phyloP scores from a whole-genome alignment of 2,888 invertebrate species.

The Drosophila yooni region DNA sequence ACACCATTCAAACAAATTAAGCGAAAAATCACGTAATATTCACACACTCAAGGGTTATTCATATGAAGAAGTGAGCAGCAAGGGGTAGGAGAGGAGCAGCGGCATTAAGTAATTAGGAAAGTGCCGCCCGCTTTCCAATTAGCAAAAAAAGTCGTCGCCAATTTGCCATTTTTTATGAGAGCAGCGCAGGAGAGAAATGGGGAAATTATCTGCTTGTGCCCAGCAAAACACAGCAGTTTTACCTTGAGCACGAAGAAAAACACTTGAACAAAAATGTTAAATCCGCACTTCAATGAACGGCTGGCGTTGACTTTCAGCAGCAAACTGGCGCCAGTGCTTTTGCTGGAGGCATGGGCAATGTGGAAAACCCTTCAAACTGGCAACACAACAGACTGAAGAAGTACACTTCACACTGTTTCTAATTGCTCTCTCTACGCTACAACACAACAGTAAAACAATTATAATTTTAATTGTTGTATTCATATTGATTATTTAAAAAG shows the following conservation, averaged over 20 bases:
- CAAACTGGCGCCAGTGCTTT: not conserved
- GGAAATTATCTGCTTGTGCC: slow-evolving; percentile 25
- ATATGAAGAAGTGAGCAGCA: slow-evolving; percentile 1
- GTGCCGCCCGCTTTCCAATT: slow-evolving; percentile 54
- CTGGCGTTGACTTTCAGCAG: not conserved
- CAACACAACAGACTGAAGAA: slow-evolving; percentile 28
- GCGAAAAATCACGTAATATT: slow-evolving; percentile 67
- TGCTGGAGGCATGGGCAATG: too few species aligned
- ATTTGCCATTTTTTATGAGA: slow-evolving; percentile 46
- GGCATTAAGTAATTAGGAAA: slow-evolving; percentile 68
- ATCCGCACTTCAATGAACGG: slow-evolving; percentile 33
- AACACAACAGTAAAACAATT: not conserved
- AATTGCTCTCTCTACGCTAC: slow-evolving; percentile 41
- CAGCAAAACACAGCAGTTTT: slow-evolving; percentile 1
- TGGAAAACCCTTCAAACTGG: slow-evolving; percentile 40
- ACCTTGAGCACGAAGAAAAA: slow-evolving; percentile 69
- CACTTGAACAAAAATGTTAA: slow-evolving; percentile 59
- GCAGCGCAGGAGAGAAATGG: not conserved
- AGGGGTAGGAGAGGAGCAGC: not conserved
- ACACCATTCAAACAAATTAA: slow-evolving; percentile 45
- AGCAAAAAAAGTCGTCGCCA: slow-evolving; percentile 53
- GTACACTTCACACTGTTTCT: slow-evolving; percentile 34
- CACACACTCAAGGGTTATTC: slow-evolving; percentile 34
- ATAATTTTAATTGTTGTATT: slow-evolving; percentile 1
- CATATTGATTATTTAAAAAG: slow-evolving; percentile 56